Evolutionary conservation across 2,888 invertebrate species (phyloP), one percentile per base, ranked within the genome.

Genomic region (Temnothorax rugatulus): DNA sequence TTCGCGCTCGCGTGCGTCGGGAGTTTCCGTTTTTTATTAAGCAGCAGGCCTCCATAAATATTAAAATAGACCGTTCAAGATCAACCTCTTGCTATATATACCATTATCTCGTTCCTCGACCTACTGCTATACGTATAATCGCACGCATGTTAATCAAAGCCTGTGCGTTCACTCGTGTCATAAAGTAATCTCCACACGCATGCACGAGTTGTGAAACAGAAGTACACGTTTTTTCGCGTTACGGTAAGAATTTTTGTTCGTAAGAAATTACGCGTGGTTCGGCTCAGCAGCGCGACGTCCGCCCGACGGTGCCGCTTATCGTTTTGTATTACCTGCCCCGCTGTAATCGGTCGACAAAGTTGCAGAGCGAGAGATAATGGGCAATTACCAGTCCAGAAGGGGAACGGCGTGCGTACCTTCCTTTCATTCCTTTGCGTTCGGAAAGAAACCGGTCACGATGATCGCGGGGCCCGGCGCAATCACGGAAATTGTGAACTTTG

Each of bases 321-420:
- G 57, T 25, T 52, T 52, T 50, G n/a, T 50, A 61, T 71, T 64
- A 38, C 41, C 13, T 64, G 34, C 52, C 38, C 15, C 44, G 38
- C 59, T 38, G 44, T 68, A 84, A 73, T 84, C 77, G 25, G 44
- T 18, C 81, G 18, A 54, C 64, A 69, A 59, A 79, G 74, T 87
- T 82, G 61, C 63, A 54, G 76, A 57, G 59, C 57, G 71, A 71
- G 63, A 81, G 69, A 68, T 50, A 81, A 74, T 64, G 64, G 68
- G 41, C 61, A 38, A 66, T 81, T 59, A 57, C 59, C 57, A 29
- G 52, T 41, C 21, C 38, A n/a, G 44, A 57, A 71, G 47, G 44
- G 71, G 29, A 71, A 71, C 57, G 25, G 38, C 25, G 47, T n/a
- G 74, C 47, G 73, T 79, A 68, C 25, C 47, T 47, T 79, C 57